Conservation (phyloP, 2,888 invertebrate genomes). For the Noctua janthina region DNA sequence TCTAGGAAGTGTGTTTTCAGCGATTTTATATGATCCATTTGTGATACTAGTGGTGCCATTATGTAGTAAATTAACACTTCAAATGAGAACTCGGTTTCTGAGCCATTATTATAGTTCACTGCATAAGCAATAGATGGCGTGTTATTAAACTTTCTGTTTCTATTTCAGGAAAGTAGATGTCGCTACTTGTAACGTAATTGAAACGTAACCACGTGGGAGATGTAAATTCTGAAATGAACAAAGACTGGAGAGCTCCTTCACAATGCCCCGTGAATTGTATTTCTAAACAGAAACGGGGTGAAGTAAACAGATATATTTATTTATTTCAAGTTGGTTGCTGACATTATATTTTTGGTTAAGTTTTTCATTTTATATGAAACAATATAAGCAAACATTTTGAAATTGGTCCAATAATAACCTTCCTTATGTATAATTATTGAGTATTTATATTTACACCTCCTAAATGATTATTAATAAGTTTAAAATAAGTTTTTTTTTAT, state of each 20-base stretch:
- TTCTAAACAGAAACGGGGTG: background rate
- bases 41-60: constrained; percentile 63
- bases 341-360: background rate
- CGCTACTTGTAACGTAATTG: constrained; percentile 41
- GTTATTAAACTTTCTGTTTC: background rate
- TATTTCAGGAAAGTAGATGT: constrained; percentile 45
- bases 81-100: constrained; percentile 26
- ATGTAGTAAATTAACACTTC: constrained; percentile 40
- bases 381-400: no score
- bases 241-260: background rate
- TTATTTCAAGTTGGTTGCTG: background rate
- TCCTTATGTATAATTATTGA: no score
- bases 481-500: no score
- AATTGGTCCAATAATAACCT: no score
- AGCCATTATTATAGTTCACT: constrained; percentile 29
- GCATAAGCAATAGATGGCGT: constrained; percentile 48
- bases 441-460: no score
- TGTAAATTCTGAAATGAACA: constrained; percentile 8
- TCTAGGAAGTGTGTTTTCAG: background rate
- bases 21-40: background rate
- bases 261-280: background rate
- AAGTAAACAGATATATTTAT: background rate
- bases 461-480: no score
- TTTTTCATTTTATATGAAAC: constrained; percentile 3
- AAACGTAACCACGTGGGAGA: constrained; percentile 33